Evolutionary conservation across 2,113 vertebrate genomes (phyloP).

Genomic region (Malurus alboscapulatus): DNA sequence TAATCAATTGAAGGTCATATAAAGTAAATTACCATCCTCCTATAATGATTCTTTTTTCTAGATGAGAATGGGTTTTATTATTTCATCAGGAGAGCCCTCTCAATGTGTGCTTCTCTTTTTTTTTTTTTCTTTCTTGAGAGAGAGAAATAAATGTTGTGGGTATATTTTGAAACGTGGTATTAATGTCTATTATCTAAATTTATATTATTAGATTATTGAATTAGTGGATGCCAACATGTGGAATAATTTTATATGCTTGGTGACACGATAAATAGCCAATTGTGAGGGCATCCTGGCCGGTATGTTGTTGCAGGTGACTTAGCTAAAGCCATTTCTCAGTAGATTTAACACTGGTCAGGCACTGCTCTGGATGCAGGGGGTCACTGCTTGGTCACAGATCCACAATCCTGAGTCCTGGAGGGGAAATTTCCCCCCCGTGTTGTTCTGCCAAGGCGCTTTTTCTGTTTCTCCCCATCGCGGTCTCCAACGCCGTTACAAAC

Average conservation of each 20-base stretch:
- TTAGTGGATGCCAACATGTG: constrained; percentile 60
- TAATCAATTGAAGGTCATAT: constrained; percentile 91
- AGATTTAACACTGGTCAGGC: background rate
- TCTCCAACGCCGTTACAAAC: background rate
- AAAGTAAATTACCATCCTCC: constrained; percentile 90
- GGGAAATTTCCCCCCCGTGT: background rate
- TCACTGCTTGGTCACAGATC: background rate
- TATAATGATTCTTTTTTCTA: constrained; percentile 87
- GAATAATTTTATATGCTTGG: constrained; percentile 67
- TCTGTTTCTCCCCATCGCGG: background rate
- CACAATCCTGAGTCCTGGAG: background rate
- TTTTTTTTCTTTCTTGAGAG: constrained; percentile 15
- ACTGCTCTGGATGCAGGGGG: background rate
- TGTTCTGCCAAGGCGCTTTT: background rate
- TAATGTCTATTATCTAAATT: constrained; percentile 73
- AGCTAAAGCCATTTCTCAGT: constrained; percentile 59
- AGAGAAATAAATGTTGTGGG: constrained; percentile 65
- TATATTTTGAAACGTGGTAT: constrained; percentile 61
- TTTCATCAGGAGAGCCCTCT: constrained; percentile 77
- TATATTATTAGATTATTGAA: constrained; percentile 73
- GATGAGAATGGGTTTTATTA: constrained; percentile 88
- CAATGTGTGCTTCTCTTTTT: constrained; percentile 11
- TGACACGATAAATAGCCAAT: constrained; percentile 63
- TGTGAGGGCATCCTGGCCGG: background rate
- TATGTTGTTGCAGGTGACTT: constrained; percentile 46